Evolutionary conservation across 2,113 vertebrate species (phyloP).

Genomic region (Epinephelus fuscoguttatus): DNA sequence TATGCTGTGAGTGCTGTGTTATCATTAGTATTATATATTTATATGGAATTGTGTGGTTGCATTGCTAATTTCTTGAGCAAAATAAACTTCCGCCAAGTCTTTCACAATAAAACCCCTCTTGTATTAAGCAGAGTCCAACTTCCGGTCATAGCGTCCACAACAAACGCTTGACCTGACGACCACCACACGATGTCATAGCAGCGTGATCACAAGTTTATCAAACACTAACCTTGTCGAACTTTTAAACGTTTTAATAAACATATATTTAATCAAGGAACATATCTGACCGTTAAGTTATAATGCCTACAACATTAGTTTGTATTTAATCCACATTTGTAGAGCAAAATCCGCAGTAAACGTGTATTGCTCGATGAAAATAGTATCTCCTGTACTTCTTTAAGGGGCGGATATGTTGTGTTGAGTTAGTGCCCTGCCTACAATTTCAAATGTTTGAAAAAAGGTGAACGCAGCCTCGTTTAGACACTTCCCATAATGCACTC

Average conservation of each 20-base stretch:
- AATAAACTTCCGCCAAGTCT: too few species aligned
- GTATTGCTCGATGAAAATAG: not conserved
- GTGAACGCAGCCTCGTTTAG: slow-evolving; percentile 22
- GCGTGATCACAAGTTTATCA: too few species aligned
- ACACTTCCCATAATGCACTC: slow-evolving; percentile 90
- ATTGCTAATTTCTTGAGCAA: too few species aligned
- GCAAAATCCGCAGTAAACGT: not conserved
- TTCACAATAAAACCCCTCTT: too few species aligned
- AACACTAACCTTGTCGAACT: not conserved
- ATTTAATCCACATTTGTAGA: not conserved
- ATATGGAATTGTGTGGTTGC: too few species aligned
- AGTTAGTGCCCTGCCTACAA: slow-evolving; percentile 68
- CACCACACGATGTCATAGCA: too few species aligned
- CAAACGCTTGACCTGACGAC: too few species aligned
- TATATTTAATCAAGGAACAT: not conserved
- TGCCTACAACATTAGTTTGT: not conserved
- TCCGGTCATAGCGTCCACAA: too few species aligned
- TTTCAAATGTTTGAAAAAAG: slow-evolving; percentile 77
- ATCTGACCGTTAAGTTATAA: not conserved
- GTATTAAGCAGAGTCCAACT: too few species aligned
- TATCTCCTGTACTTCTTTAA: slow-evolving; percentile 31
- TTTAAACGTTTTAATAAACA: not conserved
- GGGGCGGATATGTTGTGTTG: slow-evolving; percentile 41
- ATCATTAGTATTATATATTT: too few species aligned
- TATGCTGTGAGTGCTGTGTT: too few species aligned